Percentiles rank a stretch among this genome's conserved stretches.
phyloP scores from a whole-genome alignment of 2,888 invertebrate genomes.

The Folsomia candida region DNA sequence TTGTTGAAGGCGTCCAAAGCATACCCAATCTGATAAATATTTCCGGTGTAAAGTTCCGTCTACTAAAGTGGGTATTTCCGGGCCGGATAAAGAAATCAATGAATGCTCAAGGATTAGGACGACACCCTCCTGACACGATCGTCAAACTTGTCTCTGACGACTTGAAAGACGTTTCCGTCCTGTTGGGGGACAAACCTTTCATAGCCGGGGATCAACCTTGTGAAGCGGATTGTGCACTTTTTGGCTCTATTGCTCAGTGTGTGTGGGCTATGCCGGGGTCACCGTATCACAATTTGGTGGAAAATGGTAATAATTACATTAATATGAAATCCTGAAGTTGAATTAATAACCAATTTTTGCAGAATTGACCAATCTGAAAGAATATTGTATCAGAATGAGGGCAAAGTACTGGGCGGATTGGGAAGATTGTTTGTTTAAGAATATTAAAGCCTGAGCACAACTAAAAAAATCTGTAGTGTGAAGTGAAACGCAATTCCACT shows the following conservation, averaged over 20 bases:
- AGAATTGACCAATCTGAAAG: conserved; percentile 33
- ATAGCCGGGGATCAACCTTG: conserved; percentile 44
- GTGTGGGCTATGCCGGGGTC: conserved; percentile 51
- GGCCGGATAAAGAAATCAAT: conserved; percentile 2
- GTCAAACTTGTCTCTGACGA: conserved; percentile 32
- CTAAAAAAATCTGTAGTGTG: no score
- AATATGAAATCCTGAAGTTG: neutral
- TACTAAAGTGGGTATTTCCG: neutral
- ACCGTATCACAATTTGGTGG: conserved; percentile 44
- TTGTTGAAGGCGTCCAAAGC: neutral
- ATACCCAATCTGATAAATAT: neutral
- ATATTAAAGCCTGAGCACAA: no score
- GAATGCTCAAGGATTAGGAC: conserved; percentile 40
- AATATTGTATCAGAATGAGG: conserved; percentile 41
- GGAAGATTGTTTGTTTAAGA: conserved; percentile 27
- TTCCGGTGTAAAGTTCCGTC: neutral
- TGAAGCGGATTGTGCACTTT: conserved; percentile 35
- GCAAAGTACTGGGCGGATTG: conserved; percentile 38
- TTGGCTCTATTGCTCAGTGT: conserved; percentile 52
- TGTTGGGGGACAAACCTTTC: conserved; percentile 42
- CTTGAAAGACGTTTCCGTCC: conserved; percentile 31
- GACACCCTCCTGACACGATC: conserved; percentile 35
- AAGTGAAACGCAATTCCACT: no score
- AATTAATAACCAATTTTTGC: conserved; percentile 11
- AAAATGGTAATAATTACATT: neutral